Evolutionary conservation across 2,888 invertebrate species (phyloP).

Genomic region (Shargacucullia verbasci): DNA sequence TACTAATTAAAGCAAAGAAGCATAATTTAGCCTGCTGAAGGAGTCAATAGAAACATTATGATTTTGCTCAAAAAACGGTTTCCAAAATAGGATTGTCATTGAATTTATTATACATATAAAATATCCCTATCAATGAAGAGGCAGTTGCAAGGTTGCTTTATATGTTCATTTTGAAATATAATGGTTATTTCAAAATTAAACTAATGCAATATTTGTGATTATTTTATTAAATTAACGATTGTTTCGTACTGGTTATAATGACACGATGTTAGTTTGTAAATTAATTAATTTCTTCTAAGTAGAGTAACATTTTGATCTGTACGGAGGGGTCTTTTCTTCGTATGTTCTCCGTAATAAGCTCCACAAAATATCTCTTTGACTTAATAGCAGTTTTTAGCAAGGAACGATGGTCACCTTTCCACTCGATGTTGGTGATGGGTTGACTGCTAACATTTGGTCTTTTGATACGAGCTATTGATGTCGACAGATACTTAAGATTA

Average conservation of each 20-base stretch:
- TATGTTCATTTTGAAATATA: too few relatives aligned
- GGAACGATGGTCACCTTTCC: not conserved
- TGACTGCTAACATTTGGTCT: conserved; percentile 38
- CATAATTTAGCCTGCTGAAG: too few relatives aligned
- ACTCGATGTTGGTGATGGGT: conserved; percentile 35
- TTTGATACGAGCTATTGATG: conserved; percentile 12
- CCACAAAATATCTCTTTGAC: conserved; percentile 9
- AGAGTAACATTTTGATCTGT: conserved; percentile 33
- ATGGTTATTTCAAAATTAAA: too few relatives aligned
- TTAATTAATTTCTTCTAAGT: conserved; percentile 27
- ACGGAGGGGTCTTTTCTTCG: conserved; percentile 20
- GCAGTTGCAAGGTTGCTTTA: too few relatives aligned
- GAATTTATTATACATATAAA: too few relatives aligned
- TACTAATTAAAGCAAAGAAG: too few relatives aligned
- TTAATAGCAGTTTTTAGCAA: conserved; percentile 4
- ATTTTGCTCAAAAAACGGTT: too few relatives aligned
- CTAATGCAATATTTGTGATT: too few relatives aligned
- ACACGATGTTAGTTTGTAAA: conserved; percentile 34
- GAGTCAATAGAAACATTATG: too few relatives aligned
- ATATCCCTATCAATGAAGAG: too few relatives aligned
- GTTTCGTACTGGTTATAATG: conserved; percentile 4
- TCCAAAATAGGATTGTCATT: too few relatives aligned
- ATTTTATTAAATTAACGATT: conserved; percentile 4
- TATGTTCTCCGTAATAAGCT: conserved; percentile 13
- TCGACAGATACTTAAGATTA: conserved; percentile 11